phyloP scores from a whole-genome alignment of 2,888 invertebrate genomes.

The Hipparchia semele region DNA sequence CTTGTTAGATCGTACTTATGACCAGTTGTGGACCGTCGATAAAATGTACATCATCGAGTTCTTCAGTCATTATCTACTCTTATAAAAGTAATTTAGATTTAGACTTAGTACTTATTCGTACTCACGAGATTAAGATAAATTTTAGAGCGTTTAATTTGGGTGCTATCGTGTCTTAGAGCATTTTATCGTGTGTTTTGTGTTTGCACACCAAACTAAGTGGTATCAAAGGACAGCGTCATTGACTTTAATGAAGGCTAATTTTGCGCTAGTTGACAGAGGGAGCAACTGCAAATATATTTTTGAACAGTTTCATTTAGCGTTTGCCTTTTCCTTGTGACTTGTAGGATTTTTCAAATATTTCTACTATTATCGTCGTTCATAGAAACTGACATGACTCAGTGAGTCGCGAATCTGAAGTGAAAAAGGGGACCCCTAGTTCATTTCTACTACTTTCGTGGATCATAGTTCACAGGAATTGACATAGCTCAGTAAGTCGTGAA shows the following conservation, averaged over 20 bases:
- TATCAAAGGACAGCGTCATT: constrained; percentile 5
- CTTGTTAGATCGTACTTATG: too few species aligned
- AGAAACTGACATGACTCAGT: too few species aligned
- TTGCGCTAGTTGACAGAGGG: background rate
- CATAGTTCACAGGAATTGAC: background rate
- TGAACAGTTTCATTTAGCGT: background rate
- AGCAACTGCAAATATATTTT: constrained; percentile 1
- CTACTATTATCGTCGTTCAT: background rate
- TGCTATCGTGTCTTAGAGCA: too few species aligned
- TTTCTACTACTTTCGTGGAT: background rate
- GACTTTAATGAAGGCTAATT: constrained; percentile 10
- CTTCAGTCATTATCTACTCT: too few species aligned
- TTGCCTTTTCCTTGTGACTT: too few species aligned
- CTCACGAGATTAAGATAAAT: constrained; percentile 18
- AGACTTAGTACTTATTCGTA: too few species aligned
- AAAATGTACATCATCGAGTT: too few species aligned
- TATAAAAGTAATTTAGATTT: too few species aligned
- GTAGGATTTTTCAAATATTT: background rate
- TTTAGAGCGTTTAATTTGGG: constrained; percentile 5
- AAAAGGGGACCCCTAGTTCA: background rate
- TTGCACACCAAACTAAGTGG: constrained; percentile 1
- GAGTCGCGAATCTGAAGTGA: too few species aligned
- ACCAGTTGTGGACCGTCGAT: too few species aligned
- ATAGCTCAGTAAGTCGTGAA: too few species aligned
- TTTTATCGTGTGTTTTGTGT: background rate